A percentile compares a stretch with the other conserved stretches of the same genome.
Conservation (phyloP, 1,140 invertebrate genomes). For the Camponotus floridanus region DNA sequence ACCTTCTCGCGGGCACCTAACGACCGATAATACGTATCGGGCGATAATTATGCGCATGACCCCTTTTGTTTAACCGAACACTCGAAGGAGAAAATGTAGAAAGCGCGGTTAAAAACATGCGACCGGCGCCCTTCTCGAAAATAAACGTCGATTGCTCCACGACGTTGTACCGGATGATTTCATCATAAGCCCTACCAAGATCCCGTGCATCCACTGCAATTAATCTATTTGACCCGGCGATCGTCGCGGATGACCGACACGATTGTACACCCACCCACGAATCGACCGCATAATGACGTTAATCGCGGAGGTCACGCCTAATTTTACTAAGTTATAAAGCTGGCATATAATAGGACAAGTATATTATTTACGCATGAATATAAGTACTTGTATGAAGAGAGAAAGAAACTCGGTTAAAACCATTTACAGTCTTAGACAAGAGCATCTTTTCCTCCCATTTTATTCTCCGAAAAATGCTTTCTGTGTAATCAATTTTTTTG, state of each 20-base stretch:
- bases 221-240: slow-evolving; percentile 83
- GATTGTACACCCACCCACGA: slow-evolving; percentile 80
- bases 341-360: neutral
- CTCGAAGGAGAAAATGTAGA: neutral
- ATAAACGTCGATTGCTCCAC: neutral
- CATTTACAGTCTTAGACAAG: neutral
- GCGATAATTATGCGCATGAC: slow-evolving; percentile 29
- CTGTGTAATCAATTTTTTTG: too few species aligned
- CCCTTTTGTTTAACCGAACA: neutral
- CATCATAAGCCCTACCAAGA: slow-evolving; percentile 40
- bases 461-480: too few species aligned
- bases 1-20: neutral
- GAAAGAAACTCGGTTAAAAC: neutral
- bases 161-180: slow-evolving; percentile 44
- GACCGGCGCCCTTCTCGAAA: slow-evolving; percentile 18
- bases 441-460: neutral
- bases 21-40: slow-evolving; percentile 37
- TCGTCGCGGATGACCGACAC: slow-evolving; percentile 77
- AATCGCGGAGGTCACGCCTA: slow-evolving; percentile 60
- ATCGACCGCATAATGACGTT: slow-evolving; percentile 77
- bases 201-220: slow-evolving; percentile 80
- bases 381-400: neutral
- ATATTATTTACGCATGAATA: neutral
- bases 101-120: neutral
- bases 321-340: slow-evolving; percentile 54